phyloP scores from a whole-genome alignment of 2,113 vertebrate genomes.

The Blennius ocellaris region DNA sequence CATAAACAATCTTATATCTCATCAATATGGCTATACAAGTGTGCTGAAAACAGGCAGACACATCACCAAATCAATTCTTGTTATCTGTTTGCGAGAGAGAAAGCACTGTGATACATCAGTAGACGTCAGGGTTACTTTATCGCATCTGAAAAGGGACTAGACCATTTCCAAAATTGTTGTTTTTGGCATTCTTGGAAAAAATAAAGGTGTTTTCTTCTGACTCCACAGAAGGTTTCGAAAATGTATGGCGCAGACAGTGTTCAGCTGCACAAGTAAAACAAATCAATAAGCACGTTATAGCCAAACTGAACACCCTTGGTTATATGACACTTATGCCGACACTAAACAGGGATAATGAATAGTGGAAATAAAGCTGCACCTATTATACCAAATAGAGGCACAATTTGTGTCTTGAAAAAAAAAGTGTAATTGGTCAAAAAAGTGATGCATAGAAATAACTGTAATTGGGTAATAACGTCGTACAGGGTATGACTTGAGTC shows the following conservation, averaged over 20 bases:
- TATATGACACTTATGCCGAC: too few species aligned
- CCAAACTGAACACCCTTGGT: too few species aligned
- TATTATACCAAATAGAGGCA: too few species aligned
- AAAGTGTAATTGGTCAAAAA: too few species aligned
- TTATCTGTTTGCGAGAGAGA: constrained; percentile 10
- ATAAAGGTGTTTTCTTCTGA: not conserved
- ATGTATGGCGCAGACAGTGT: not conserved
- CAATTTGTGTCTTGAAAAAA: too few species aligned
- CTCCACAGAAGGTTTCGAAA: not conserved
- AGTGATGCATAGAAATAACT: too few species aligned
- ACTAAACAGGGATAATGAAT: too few species aligned
- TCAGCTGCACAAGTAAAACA: too few species aligned
- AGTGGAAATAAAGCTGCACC: too few species aligned
- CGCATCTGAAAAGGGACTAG: not conserved
- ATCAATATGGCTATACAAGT: constrained; percentile 21
- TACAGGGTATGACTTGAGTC: too few species aligned
- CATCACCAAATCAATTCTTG: constrained; percentile 36
- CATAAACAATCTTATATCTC: constrained; percentile 14
- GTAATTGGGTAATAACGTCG: too few species aligned
- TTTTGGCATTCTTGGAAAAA: not conserved
- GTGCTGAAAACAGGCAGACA: constrained; percentile 27
- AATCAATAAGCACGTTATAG: too few species aligned
- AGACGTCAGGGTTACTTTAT: not conserved
- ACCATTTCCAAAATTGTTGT: not conserved
- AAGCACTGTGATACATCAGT: not conserved